These are phyloP conservation scores for Lethrus apterus DNA, from an alignment of 1,140 invertebrate genomes.

Conservation along the genomic window DNA sequence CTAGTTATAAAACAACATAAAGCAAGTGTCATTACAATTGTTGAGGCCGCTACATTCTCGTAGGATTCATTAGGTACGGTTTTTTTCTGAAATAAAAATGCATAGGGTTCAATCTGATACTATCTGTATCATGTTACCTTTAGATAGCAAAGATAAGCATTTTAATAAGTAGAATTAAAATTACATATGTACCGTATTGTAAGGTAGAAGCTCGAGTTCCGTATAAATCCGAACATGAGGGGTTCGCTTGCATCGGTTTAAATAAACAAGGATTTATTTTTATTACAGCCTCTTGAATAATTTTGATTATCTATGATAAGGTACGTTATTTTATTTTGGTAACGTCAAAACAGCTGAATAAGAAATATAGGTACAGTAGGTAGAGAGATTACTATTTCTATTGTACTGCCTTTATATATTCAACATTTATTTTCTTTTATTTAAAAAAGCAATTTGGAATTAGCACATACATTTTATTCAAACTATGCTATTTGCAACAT, in stretches of 20 bases:
- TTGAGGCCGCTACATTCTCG: conserved; percentile 4
- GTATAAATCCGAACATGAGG: conserved; percentile 4
- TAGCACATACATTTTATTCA: too few relatives aligned
- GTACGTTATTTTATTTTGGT: too few relatives aligned
- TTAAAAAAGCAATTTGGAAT: too few relatives aligned
- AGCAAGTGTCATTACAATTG: conserved; percentile 12
- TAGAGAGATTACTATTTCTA: too few relatives aligned
- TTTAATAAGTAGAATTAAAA: conserved; percentile 33
- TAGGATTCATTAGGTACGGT: neutral
- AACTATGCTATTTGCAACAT: too few relatives aligned
- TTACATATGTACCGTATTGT: conserved; percentile 32
- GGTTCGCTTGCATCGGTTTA: conserved; percentile 7
- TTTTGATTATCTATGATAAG: conserved; percentile 25
- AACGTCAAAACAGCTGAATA: too few relatives aligned
- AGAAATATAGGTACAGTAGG: too few relatives aligned
- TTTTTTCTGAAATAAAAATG: neutral
- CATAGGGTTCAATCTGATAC: conserved; percentile 28
- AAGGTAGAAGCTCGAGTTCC: conserved; percentile 1
- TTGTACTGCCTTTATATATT: too few relatives aligned
- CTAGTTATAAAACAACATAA: conserved; percentile 10
- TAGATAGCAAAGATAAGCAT: conserved; percentile 31
- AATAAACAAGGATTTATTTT: conserved; percentile 31
- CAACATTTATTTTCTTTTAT: too few relatives aligned
- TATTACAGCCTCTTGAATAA: conserved; percentile 31
- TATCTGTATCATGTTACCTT: conserved; percentile 35